Conservation (phyloP, 2,888 invertebrate genomes). For the Ectemnius continuus region DNA sequence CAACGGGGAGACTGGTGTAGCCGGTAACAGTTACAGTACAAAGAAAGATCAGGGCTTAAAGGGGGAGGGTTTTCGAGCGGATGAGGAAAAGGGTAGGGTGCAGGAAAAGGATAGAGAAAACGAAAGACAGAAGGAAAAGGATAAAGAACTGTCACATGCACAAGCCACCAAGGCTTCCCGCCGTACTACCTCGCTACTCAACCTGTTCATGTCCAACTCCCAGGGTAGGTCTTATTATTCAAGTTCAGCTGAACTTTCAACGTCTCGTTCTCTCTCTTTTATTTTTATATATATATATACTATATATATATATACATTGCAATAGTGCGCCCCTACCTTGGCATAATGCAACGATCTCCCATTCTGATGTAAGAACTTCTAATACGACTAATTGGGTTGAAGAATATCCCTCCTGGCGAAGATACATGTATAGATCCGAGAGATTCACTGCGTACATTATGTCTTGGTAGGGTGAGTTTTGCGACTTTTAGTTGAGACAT, state of each 20-base stretch:
- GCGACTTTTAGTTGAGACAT: conserved; percentile 42
- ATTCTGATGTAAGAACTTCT: no score
- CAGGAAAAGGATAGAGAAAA: conserved; percentile 68
- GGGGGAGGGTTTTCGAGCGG: conserved; percentile 73
- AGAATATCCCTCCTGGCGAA: background rate
- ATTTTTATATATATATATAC: no score
- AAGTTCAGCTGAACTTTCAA: conserved; percentile 44
- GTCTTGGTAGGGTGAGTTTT: conserved; percentile 44
- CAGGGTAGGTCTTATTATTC: conserved; percentile 84
- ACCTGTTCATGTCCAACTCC: conserved; percentile 97
- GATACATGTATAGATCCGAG: background rate
- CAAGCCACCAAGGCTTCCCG: conserved; percentile 87
- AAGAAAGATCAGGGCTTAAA: conserved; percentile 74
- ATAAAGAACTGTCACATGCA: conserved; percentile 66
- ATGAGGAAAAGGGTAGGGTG: conserved; percentile 69
- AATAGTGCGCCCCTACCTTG: conserved; percentile 48
- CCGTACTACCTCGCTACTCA: conserved; percentile 95
- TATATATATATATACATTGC: no score
- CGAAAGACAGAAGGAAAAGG: conserved; percentile 69
- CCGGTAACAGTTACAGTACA: conserved; percentile 76
- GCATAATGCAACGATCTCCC: conserved; percentile 34
- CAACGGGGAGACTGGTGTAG: conserved; percentile 76
- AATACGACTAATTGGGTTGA: no score
- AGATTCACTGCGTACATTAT: conserved; percentile 33
- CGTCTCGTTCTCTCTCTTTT: conserved; percentile 30